Evolutionary conservation across 2,888 invertebrate species (phyloP).

Genomic region (Matsumyia berberina): DNA sequence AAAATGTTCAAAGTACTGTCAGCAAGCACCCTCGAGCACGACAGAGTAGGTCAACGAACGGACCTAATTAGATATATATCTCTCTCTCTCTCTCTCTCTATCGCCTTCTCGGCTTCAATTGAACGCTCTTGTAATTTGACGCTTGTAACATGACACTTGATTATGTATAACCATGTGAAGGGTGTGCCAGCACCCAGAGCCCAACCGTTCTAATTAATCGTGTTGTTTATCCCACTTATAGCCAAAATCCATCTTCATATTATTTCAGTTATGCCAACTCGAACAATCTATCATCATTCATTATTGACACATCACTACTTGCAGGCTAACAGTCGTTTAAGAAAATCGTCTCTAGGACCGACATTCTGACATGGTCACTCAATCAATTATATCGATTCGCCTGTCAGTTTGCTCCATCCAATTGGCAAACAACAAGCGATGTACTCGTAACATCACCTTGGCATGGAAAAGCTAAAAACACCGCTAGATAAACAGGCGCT

Average conservation of each 20-base stretch:
- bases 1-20: neutral
- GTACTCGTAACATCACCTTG: slow-evolving; percentile 20
- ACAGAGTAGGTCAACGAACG: slow-evolving; percentile 5
- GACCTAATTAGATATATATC: slow-evolving; percentile 21
- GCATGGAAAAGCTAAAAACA: slow-evolving; percentile 6
- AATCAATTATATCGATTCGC: slow-evolving; percentile 63
- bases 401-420: slow-evolving; percentile 25
- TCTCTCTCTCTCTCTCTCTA: neutral
- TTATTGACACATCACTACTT: slow-evolving; percentile 46
- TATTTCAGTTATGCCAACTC: slow-evolving; percentile 5
- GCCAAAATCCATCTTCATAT: slow-evolving; percentile 42
- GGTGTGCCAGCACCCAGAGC: too few relatives aligned
- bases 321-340: neutral
- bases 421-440: slow-evolving; percentile 20
- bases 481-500: slow-evolving; percentile 34
- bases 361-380: neutral
- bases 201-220: slow-evolving; percentile 39
- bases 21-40: neutral
- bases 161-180: slow-evolving; percentile 11
- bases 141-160: slow-evolving; percentile 39
- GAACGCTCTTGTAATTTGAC: slow-evolving; percentile 20
- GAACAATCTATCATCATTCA: slow-evolving; percentile 53
- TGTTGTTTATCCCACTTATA: slow-evolving; percentile 6
- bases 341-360: slow-evolving; percentile 1
- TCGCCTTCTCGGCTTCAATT: neutral